Base-by-base conservation (phyloP, 1,140 invertebrate genomes). In the Melipona quadrifasciata region DNA sequence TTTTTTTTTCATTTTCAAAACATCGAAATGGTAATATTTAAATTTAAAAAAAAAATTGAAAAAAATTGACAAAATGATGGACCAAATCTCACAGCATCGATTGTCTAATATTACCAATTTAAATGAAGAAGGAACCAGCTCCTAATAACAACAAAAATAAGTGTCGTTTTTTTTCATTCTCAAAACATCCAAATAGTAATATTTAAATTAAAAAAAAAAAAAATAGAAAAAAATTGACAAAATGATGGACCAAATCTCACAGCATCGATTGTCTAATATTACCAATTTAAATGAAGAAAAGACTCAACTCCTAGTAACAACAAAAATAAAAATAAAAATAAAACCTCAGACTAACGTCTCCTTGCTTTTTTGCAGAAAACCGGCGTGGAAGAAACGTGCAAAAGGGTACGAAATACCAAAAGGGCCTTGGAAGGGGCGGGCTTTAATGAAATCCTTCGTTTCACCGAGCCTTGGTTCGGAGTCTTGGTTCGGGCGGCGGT, bases 361-460 rank as follows among this genome's bases (percentile, higher is more conserved):
- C 21, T 75, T 39, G 16, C 55, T 75, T 75, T 75, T 75, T 75
- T 31, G 39, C 34, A 21, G 34, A 39, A 68, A 68, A 68, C 6
- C 73, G 73, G 55, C 73, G 21, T 21, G 58, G 27, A 78, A 78
- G 73, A 34, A 55, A 71, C 53, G 65, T 34, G 57, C 67, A 83
- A 78, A 83, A 83, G n/a, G n/a, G 71, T 70, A 39, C n/a, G 82
- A 61, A 68, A 70, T 47, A 47, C 55, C 82, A 2, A 76, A 1
- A 27, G 47, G 51, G 39, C n/a, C 68, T 8, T 5, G 80, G 27
- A 1, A 58, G n/a, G 55, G 31, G 8, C 2, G 73, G 27, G 16
- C 53, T 24, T 47, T 83, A 83, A 83, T 78, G 75, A 77, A 83
- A 83, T 78, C 65, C 57, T 83, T 78, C 82, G 27, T 83, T 78